Evolutionary conservation across 2,888 invertebrate species (phyloP).

Genomic region (Apotomis betuletana): DNA sequence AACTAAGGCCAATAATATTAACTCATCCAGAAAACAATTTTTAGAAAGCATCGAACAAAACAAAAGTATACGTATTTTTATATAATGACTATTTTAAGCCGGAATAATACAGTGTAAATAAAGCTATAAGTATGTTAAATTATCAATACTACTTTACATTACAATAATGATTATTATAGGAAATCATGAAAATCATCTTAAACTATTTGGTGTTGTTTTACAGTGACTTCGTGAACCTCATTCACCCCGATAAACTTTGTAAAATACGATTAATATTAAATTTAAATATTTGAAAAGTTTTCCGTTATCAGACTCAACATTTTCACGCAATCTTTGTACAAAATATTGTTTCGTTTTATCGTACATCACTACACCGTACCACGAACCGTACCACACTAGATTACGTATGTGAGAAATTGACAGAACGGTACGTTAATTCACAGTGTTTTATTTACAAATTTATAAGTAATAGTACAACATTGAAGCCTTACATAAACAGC

Average conservation of each 20-base stretch:
- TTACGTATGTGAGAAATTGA: conserved; percentile 80
- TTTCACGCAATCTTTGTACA: conserved; percentile 75
- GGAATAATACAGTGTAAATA: conserved; percentile 37
- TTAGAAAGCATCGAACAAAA: conserved; percentile 19
- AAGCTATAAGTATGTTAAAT: conserved; percentile 41
- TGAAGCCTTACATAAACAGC: conserved; percentile 29
- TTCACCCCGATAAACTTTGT: conserved; percentile 65
- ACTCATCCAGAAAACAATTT: conserved; percentile 5
- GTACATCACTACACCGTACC: conserved; percentile 51
- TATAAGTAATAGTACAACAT: conserved; percentile 44
- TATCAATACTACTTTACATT: conserved; percentile 43
- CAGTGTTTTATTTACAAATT: conserved; percentile 52
- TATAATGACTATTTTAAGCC: conserved; percentile 41
- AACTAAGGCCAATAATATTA: conserved; percentile 39
- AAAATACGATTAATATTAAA: conserved; percentile 52
- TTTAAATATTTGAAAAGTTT: conserved; percentile 65
- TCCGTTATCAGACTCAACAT: conserved; percentile 75
- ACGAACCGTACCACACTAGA: conserved; percentile 53
- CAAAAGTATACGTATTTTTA: conserved; percentile 10
- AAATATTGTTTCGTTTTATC: conserved; percentile 68
- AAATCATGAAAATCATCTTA: conserved; percentile 62
- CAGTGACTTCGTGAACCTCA: conserved; percentile 66
- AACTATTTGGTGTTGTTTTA: conserved; percentile 80
- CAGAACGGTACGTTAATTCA: conserved; percentile 63
- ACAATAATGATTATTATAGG: conserved; percentile 44